phyloP scores from a whole-genome alignment of 2,888 invertebrate species.

The Seira sanloemensis region DNA sequence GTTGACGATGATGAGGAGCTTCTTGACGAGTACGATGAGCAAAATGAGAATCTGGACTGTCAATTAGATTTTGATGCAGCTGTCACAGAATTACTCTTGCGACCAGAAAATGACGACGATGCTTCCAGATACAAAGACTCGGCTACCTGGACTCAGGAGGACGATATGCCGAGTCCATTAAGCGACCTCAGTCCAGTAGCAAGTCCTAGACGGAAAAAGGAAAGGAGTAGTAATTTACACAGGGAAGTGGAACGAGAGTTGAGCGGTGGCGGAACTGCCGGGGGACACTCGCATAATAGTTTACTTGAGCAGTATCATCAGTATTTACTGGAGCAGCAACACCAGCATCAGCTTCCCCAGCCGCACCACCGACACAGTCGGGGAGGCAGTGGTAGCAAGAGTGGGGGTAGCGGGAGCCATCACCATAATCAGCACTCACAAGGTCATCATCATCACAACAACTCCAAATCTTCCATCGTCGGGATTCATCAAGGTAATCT shows the following conservation, averaged over 20 bases:
- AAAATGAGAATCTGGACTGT: constrained; percentile 59
- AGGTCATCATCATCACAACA: constrained; percentile 48
- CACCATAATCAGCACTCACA: constrained; percentile 25
- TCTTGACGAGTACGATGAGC: constrained; percentile 64
- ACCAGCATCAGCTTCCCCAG: constrained; percentile 40
- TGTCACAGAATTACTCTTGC: constrained; percentile 45
- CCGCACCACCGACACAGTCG: constrained; percentile 28
- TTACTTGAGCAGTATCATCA: constrained; percentile 61
- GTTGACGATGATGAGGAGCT: constrained; percentile 62
- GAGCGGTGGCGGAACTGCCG: constrained; percentile 14
- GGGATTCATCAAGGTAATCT: constrained; percentile 62
- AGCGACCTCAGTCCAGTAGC: constrained; percentile 68
- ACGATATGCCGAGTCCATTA: constrained; percentile 72
- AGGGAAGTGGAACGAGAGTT: constrained; percentile 32
- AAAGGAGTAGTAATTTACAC: constrained; percentile 32
- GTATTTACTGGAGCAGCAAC: constrained; percentile 56
- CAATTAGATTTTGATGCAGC: constrained; percentile 64
- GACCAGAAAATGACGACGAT: constrained; percentile 29
- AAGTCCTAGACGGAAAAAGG: constrained; percentile 63
- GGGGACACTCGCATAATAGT: constrained; percentile 52
- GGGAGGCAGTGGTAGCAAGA: constrained; percentile 46
- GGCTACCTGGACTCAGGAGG: constrained; percentile 73
- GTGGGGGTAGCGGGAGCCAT: constrained; percentile 48
- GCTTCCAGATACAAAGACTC: constrained; percentile 64
- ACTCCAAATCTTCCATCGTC: constrained; percentile 50